Base-by-base conservation (phyloP, 2,113 vertebrate genomes). In the Seriola rivoliana region DNA sequence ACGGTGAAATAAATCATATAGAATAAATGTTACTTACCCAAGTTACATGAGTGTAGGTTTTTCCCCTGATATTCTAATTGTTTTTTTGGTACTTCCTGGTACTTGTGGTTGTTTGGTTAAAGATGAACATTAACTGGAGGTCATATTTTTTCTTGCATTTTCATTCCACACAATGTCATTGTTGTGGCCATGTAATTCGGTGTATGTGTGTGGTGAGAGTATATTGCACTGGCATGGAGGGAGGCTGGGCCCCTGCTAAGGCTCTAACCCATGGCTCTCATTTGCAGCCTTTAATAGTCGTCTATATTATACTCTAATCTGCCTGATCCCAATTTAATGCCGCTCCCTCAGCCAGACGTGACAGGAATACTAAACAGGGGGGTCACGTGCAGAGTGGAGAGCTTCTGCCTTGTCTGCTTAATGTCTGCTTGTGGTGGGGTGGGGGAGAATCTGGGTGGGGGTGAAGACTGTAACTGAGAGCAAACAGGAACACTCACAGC, bases 271-370 rank as follows among this genome's bases (percentile, higher is more conserved):
- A 93, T 92, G 92, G 92, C 96, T 97, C 97, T 98, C 97, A 97
- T 98, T 97, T 97, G 97, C 96, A 97, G 97, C 95, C 93, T 90
- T 95, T 97, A 97, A 97, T 96, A 96, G 97, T 85, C 40, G 93
- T 92, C 96, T 96, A 97, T 97, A 98, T 98, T 97, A 97, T 94
- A 95, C 96, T 96, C 96, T 98, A 98, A 99, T 99, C 98, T 97
- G 93, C 94, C 96, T 99, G 97, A 99, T 99, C 97, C 98, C 93
- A 94, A 96, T 98, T 99, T 98, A 99, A 99, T 98, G 96, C 95
- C 90, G 95, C 96, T 96, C 95, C 96, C 94, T 91, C 88, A 59
- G 79, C 86, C 85, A 91, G 92, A 95, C 93, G 94, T 96, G 95
- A 95, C 94, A 80, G 65, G 96, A 93, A 97, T 96, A 95, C 69